Base-by-base conservation (phyloP, 1,140 invertebrate genomes). In the Lasaia peninsularis region DNA sequence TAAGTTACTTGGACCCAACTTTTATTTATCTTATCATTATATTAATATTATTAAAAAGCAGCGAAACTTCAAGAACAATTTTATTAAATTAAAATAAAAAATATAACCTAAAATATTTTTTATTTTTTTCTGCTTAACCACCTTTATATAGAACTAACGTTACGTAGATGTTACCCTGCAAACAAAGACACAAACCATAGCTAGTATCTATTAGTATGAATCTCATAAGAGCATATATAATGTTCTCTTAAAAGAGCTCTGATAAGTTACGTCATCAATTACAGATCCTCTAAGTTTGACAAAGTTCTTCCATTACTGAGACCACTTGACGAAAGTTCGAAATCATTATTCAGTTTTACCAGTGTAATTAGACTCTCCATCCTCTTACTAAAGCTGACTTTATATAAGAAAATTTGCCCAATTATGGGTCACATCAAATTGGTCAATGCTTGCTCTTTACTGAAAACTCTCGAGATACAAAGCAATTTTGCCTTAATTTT, bases 221-320 rank as follows among this genome's bases (percentile, higher is more conserved):
- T n/a, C n/a, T n/a, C n/a, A n/a, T n/a, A n/a, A n/a, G n/a, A 28
- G 8, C 4, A 28, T 28, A 28, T 7, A 5, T 24, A 24, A 1
- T 28, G 24, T 28, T 20, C 16, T 44, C 18, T 3, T 18, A 44
- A 18, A 44, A 44, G 18, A 20, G 35, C 12, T 3, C 14, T 18
- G 18, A 44, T 16, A 44, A 44, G 14, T 44, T 44, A 2, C 37
- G 18, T 2, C 16, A 20, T 44, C 37, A 20, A 44, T 44, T 44
- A 18, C 18, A 44, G 14, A 44, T 20, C 14, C 37, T 16, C 37
- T 44, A 44, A 44, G 37, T 44, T 44, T 44, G 37, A 44, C 37
- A 44, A 44, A 44, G 37, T 18, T 44, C 37, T 44, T 44, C 37
- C 37, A 44, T 44, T 44, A 44, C 37, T 20, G 37, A 44, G 16